Conservation (phyloP, 2,113 vertebrate species). For the Limnothrissa miodon region DNA sequence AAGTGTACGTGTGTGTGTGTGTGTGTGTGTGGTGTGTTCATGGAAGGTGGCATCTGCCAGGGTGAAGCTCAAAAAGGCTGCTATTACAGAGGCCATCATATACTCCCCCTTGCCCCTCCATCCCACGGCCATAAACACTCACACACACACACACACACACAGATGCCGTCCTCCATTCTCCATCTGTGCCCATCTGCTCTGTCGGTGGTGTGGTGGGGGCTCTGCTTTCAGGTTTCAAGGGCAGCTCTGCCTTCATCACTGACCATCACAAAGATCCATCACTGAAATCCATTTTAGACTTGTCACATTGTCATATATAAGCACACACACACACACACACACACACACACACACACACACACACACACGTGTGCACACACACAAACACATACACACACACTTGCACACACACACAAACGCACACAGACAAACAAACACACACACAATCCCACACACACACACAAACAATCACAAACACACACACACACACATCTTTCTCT, state of each 20-base stretch:
- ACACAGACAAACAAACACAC: background rate
- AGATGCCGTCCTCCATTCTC: conserved; percentile 44
- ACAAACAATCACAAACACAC: conserved; percentile 5
- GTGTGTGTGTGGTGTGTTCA: background rate
- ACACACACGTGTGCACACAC: conserved; percentile 1
- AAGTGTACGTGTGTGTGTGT: background rate
- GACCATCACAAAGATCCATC: background rate
- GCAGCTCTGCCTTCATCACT: conserved; percentile 37
- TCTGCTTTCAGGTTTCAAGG: conserved; percentile 50
- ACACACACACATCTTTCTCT: too few relatives aligned
- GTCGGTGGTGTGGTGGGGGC: conserved; percentile 11
- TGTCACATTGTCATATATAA: background rate
- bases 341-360: background rate
- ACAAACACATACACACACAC: background rate
- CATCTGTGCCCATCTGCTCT: conserved; percentile 61
- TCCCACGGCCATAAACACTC: background rate
- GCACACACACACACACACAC: background rate
- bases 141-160: conserved; percentile 38
- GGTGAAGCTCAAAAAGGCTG: background rate
- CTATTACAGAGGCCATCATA: background rate
- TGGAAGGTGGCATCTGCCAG: background rate
- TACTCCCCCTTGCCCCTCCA: background rate
- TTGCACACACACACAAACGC: background rate
- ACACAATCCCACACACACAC: background rate
- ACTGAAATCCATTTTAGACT: background rate